Conservation (phyloP, 1,140 invertebrate species). For the Aradophagus sp. region DNA sequence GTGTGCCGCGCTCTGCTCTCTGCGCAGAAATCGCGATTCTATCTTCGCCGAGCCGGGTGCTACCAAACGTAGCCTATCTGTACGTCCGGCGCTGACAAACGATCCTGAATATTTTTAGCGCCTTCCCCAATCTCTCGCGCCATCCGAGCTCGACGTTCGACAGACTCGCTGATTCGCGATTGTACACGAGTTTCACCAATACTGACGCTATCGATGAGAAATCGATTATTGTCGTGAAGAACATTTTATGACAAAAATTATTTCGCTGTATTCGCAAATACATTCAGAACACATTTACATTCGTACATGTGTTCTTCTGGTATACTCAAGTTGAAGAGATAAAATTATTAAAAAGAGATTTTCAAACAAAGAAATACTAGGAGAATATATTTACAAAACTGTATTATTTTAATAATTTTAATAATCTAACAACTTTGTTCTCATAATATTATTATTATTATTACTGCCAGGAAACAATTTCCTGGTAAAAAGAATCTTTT, state of each 20-base stretch:
- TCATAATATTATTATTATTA: no score
- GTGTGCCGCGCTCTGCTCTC: slow-evolving; percentile 63
- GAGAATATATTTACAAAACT: no score
- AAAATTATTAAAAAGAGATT: no score
- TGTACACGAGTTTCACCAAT: slow-evolving; percentile 55
- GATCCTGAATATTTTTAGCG: slow-evolving; percentile 73
- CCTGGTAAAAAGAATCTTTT: no score
- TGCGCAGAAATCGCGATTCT: slow-evolving; percentile 60
- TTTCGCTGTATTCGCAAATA: slow-evolving; percentile 26
- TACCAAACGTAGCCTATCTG: slow-evolving; percentile 56
- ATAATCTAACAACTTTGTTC: no score
- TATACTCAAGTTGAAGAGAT: no score
- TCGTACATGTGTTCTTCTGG: no score
- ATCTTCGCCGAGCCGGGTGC: slow-evolving; percentile 45
- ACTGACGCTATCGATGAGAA: slow-evolving; percentile 53
- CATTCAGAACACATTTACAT: no score
- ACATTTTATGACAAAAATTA: slow-evolving; percentile 50
- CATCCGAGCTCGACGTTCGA: slow-evolving; percentile 62
- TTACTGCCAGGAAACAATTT: no score
- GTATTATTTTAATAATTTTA: no score
- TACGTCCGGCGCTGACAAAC: slow-evolving; percentile 73
- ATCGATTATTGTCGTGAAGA: slow-evolving; percentile 52
- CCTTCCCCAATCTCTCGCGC: slow-evolving; percentile 59
- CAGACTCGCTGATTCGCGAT: slow-evolving; percentile 60
- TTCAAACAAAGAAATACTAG: no score